A percentile compares a stretch with the other conserved stretches of the same genome.
phyloP scores from a whole-genome alignment of 2,888 invertebrate genomes.

The Andrena bucephala region DNA sequence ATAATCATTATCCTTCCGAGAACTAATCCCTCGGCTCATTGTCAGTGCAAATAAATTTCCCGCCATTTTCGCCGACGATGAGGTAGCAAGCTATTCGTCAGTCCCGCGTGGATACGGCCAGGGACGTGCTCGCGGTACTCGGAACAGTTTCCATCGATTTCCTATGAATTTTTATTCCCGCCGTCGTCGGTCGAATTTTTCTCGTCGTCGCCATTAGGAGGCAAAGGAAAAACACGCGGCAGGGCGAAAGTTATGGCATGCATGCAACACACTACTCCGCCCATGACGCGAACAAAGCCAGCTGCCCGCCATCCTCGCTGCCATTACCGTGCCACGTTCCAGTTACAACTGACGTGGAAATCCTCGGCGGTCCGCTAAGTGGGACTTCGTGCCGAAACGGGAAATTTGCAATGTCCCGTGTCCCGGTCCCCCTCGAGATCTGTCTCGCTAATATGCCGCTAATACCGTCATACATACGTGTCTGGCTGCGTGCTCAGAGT shows the following conservation, averaged over 20 bases:
- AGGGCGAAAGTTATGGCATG: constrained; percentile 18
- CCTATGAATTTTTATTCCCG: not conserved
- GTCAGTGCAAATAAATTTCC: too few species aligned
- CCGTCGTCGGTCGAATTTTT: constrained; percentile 3
- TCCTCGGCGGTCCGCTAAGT: constrained; percentile 73
- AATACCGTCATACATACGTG: constrained; percentile 27
- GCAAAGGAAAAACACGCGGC: not conserved
- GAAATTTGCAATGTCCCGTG: constrained; percentile 75
- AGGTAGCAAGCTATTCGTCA: not conserved
- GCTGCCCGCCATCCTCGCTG: not conserved
- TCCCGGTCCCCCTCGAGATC: constrained; percentile 32
- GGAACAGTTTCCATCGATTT: not conserved
- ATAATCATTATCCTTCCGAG: too few species aligned
- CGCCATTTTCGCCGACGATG: too few species aligned
- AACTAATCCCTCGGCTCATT: too few species aligned
- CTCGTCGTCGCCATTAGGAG: not conserved
- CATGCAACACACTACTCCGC: constrained; percentile 28
- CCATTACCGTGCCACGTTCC: constrained; percentile 39
- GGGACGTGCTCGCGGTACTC: not conserved
- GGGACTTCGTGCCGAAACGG: constrained; percentile 71
- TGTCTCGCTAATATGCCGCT: constrained; percentile 50
- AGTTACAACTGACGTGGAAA: constrained; percentile 67
- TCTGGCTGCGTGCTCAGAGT: not conserved
- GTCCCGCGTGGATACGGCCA: not conserved
- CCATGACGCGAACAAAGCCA: constrained; percentile 38